These are phyloP conservation scores for Notamacropus eugenii DNA, from an alignment of 2,797 vertebrate genomes.

Conservation along the genomic window DNA sequence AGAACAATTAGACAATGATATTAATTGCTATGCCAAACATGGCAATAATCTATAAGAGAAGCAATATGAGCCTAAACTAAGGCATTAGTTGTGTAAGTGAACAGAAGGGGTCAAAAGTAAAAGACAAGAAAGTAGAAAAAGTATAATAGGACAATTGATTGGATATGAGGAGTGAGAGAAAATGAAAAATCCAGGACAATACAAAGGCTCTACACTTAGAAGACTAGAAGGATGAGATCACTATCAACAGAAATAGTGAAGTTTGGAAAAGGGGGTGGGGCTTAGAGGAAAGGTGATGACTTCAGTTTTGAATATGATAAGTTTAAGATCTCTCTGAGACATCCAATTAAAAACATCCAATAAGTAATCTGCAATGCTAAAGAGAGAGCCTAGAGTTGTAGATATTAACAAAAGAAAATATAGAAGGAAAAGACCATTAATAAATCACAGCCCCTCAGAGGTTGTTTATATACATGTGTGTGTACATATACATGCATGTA, in stretches of 20 bases:
- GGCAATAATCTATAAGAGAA: background rate
- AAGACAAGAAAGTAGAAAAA: background rate
- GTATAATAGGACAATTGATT: background rate
- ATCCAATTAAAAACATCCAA: background rate
- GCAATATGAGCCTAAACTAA: background rate
- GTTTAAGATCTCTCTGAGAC: background rate
- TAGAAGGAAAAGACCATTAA: background rate
- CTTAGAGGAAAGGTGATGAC: background rate
- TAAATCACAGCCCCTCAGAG: background rate
- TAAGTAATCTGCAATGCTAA: background rate
- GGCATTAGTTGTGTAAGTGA: background rate
- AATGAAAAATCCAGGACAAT: background rate
- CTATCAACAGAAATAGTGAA: background rate
- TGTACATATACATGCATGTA: too few relatives aligned
- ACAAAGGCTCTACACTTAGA: background rate
- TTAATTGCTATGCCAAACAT: background rate
- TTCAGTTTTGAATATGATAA: background rate
- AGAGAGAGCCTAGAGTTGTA: background rate
- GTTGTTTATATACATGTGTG: too few relatives aligned
- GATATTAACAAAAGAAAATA: background rate
- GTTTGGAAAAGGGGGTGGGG: background rate
- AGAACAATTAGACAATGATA: background rate
- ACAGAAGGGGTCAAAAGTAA: background rate
- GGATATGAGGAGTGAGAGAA: background rate
- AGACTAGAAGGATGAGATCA: background rate